These are phyloP conservation scores for Synanthedon formicaeformis DNA, from an alignment of 2,888 invertebrate genomes.

Conservation along the genomic window DNA sequence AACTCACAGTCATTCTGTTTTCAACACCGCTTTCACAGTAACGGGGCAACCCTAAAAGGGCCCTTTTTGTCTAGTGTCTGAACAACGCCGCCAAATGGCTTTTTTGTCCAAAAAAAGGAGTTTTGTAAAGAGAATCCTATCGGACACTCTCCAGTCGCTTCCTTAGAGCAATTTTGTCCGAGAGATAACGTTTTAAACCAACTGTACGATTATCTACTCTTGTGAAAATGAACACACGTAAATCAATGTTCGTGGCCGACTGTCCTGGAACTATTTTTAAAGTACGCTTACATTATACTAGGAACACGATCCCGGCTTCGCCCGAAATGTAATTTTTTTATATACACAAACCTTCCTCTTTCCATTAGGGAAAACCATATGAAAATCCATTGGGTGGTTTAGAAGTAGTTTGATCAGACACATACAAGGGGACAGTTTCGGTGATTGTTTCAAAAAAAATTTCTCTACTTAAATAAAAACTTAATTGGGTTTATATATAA, in stretches of 20 bases:
- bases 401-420: too few species aligned
- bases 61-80: conserved; percentile 17
- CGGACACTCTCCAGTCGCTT: conserved; percentile 29
- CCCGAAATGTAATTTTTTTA: too few species aligned
- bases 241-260: conserved; percentile 21
- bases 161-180: conserved; percentile 14
- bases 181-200: conserved; percentile 24
- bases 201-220: conserved; percentile 28
- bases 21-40: conserved; percentile 17
- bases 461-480: too few species aligned
- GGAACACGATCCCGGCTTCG: too few species aligned
- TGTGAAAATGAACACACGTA: conserved; percentile 12
- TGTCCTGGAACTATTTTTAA: conserved; percentile 5
- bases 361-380: too few species aligned
- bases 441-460: too few species aligned
- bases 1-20: conserved; percentile 8
- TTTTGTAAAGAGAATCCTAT: conserved; percentile 23
- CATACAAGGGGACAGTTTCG: too few species aligned
- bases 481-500: too few species aligned
- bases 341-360: too few species aligned
- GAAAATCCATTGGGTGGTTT: too few species aligned
- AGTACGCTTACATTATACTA: not conserved
- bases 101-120: conserved; percentile 18
- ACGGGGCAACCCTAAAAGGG: conserved; percentile 14
- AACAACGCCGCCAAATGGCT: conserved; percentile 6